Evolutionary conservation across 2,888 invertebrate genomes (phyloP), one percentile per base, ranked within the genome.

Genomic region (Tetramorium bicarinatum): DNA sequence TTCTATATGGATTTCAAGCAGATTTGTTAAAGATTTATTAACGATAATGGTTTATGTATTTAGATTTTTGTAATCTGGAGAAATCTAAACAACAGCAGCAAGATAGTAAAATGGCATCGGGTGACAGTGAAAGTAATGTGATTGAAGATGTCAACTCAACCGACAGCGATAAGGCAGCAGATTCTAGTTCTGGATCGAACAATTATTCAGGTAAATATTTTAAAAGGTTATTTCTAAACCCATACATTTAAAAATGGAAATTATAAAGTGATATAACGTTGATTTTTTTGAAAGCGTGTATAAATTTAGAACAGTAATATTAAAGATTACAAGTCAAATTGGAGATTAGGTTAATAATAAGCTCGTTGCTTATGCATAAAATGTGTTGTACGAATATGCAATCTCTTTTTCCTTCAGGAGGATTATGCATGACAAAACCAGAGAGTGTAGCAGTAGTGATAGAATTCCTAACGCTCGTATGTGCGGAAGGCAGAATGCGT

Each of bases 391-490:
- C 18, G n/a, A 7, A 29, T 62, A 62, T 81, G 49, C 61, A 61
- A 25, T 59, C 15, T 47, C 76, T 79, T 77, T 75, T 61, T 59
- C 61, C 86, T 88, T 29, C 79, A 90, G 92, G 90, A 79, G 93
- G 93, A 44, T 87, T 93, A 54, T 95, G 96, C 4, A 95, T 96
- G 95, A 95, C 96, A 13, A 96, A 95, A 87, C 95, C 96, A 38
- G 95, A 96, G 71, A 96, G 96, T 91, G 96, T 97, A 67, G 96
- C 96, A 0, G 95, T 96, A 71, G 96, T 98, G 74, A 96, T 99
- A 84, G 97, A 97, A 91, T 98, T 98, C 95, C 97, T 98, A 92
- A 97, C 97, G 0, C 97, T 97, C 87, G 96, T 98, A 83, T 97
- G 98, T 93, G 96, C 97, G 34, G 98, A 98, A 92, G 97, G 97